phyloP scores from a whole-genome alignment of 2,797 vertebrate species.

The Mionectes olivaceus region DNA sequence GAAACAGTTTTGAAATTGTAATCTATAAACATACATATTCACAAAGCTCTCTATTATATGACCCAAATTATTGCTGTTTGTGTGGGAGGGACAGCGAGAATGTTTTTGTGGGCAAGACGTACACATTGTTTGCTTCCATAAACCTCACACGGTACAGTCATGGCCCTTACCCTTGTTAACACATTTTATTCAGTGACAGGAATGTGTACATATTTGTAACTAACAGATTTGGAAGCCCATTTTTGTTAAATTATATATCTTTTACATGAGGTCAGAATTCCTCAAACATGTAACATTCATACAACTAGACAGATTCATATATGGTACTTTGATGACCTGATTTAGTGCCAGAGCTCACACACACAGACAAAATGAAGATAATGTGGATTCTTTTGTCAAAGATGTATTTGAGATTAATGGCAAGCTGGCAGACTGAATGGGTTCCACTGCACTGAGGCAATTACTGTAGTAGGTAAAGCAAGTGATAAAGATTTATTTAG shows the following conservation, averaged over 20 bases:
- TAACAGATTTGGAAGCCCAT: background rate
- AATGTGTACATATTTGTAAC: background rate
- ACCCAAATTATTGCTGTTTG: background rate
- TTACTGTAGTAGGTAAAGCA: slow-evolving; percentile 47
- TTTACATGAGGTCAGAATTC: background rate
- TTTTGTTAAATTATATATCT: background rate
- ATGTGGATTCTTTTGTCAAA: slow-evolving; percentile 53
- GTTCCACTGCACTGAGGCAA: slow-evolving; percentile 23
- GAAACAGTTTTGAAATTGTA: background rate
- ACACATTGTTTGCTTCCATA: background rate
- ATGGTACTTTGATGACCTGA: background rate
- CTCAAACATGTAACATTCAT: background rate
- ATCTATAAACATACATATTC: background rate
- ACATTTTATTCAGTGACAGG: background rate
- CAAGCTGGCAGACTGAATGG: slow-evolving; percentile 37
- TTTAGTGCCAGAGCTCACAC: background rate
- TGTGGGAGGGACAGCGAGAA: background rate
- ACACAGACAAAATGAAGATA: background rate
- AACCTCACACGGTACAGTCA: background rate
- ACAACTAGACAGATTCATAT: background rate
- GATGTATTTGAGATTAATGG: slow-evolving; percentile 54
- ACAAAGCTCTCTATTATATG: background rate
- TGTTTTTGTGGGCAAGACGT: background rate
- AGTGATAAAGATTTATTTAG: slow-evolving; percentile 66
- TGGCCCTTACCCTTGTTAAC: background rate